Percentiles rank a stretch among this genome's conserved stretches.
These are phyloP conservation scores for Spisula subtruncata DNA, from an alignment of 2,888 invertebrate genomes.

Conservation along the genomic window DNA sequence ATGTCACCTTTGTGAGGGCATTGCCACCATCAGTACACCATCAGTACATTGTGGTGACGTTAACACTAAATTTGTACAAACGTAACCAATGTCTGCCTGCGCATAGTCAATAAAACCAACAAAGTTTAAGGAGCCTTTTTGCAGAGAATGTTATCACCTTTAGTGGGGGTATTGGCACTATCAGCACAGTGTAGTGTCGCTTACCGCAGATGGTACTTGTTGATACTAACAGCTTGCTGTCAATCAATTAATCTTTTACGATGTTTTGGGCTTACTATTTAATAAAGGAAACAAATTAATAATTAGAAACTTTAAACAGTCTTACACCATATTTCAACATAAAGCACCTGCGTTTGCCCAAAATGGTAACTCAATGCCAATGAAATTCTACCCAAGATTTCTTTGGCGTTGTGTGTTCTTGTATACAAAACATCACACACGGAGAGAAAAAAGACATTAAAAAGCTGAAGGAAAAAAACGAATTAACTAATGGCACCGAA, in stretches of 20 bases:
- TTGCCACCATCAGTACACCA: too few species aligned
- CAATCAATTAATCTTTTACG: not conserved
- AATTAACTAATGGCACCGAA: not conserved
- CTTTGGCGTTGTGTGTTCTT: not conserved
- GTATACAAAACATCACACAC: not conserved
- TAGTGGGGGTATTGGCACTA: too few species aligned
- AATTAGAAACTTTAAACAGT: not conserved
- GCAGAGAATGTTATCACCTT: too few species aligned
- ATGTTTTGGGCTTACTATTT: not conserved
- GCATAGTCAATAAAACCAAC: too few species aligned
- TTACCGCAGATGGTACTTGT: not conserved
- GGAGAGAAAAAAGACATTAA: not conserved
- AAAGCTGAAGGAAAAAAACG: not conserved
- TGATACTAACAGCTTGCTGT: not conserved
- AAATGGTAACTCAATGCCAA: not conserved
- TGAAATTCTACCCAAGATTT: not conserved
- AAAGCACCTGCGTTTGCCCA: not conserved
- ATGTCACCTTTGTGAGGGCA: too few species aligned
- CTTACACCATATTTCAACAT: not conserved
- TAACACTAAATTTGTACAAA: too few species aligned
- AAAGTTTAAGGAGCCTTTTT: too few species aligned
- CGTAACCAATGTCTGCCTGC: too few species aligned
- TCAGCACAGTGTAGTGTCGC: too few species aligned
- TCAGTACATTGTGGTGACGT: too few species aligned
- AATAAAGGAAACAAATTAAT: constrained; percentile 1